Base-by-base conservation (phyloP, 2,888 invertebrate species). In the Drosophila mercatorum region DNA sequence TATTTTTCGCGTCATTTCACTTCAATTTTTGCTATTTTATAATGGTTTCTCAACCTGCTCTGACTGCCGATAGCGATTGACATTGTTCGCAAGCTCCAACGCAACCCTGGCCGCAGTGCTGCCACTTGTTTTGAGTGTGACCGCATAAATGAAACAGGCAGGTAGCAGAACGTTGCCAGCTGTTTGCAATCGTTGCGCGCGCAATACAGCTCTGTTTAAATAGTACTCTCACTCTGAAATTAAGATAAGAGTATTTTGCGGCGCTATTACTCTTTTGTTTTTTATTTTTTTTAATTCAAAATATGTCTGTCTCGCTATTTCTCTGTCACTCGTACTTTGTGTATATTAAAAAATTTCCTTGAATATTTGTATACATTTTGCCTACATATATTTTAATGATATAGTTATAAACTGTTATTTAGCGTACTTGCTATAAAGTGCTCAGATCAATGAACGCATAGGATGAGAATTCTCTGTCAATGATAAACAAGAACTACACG, bases 1-100 rank as follows among this genome's bases (percentile, higher is more conserved):
- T 58, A 51, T 69, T 65, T 75, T 75, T 85, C 85, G 86, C 67
- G 72, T 85, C 69, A 56, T 88, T 69, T 87, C 70, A 89, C 81
- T 72, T 78, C 22, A 86, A 89, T 80, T 84, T 83, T 81, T 66
- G 67, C 62, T 72, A 84, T 87, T 84, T 69, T 89, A 70, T 83
- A 78, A 76, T 86, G 84, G 71, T 73, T 83, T 83, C 83, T 81
- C 88, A 47, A 79, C 76, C 76, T 79, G 80, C 80, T 79, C 40
- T 43, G 80, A 79, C 64, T 79, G 80, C 52, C 75, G 75, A 75
- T 75, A 79, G 43, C 80, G 69, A 75, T 78, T 56, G 41, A 51
- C 49, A 72, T 22, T 43, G 53, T 41, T 58, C 31, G 60, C 53
- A 41, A 51, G 14, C 46, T 53, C 44, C 46, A 62, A 55, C 22